Conservation (phyloP, 2,797 vertebrate genomes). For the Chloroceryle inda region DNA sequence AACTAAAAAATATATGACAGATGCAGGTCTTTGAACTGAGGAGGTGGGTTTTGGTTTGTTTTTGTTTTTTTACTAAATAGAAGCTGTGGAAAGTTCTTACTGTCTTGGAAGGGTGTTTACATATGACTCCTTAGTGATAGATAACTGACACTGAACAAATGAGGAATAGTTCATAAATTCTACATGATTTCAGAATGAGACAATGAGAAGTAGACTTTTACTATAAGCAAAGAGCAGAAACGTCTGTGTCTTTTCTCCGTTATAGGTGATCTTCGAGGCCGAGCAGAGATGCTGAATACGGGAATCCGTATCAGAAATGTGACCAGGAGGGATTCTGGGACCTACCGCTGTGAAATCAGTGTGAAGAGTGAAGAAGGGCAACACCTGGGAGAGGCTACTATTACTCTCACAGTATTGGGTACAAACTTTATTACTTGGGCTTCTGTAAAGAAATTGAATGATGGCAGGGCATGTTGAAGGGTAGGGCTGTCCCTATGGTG, state of each 20-base stretch:
- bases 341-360: constrained; percentile 95
- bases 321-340: constrained; percentile 90
- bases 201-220: not conserved
- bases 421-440: constrained; percentile 12
- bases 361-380: constrained; percentile 84
- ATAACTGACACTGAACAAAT: not conserved
- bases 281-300: constrained; percentile 89
- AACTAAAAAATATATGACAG: not conserved
- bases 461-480: not conserved
- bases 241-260: not conserved
- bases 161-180: not conserved
- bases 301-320: constrained; percentile 88
- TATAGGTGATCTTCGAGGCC: constrained; percentile 84
- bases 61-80: not conserved
- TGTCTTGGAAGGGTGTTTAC: not conserved
- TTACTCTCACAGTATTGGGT: constrained; percentile 93
- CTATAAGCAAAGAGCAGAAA: not conserved
- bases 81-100: not conserved
- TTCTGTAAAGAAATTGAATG: not conserved
- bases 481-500: not conserved
- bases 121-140: not conserved
- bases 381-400: constrained; percentile 87
- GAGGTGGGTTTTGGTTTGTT: too few species aligned
- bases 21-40: not conserved
- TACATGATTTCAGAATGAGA: not conserved